A percentile compares a stretch with the other conserved stretches of the same genome.
phyloP scores from a whole-genome alignment of 2,888 invertebrate species.

The Tachina fera region DNA sequence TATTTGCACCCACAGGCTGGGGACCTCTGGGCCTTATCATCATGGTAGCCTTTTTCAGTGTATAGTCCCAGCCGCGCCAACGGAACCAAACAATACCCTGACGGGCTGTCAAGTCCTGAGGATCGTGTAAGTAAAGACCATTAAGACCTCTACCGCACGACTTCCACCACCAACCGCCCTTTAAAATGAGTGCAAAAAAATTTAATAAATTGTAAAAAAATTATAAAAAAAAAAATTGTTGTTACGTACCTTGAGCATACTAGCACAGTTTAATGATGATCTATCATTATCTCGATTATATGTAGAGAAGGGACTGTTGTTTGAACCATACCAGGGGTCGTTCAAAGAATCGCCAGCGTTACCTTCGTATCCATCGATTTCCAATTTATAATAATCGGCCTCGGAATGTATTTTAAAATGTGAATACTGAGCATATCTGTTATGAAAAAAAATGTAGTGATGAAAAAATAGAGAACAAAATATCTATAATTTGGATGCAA shows the following conservation, averaged over 20 bases:
- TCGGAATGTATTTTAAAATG: constrained; percentile 97
- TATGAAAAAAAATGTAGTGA: constrained; percentile 38
- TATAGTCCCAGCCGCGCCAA: constrained; percentile 98
- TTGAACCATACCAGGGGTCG: constrained; percentile 97
- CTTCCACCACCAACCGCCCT: constrained; percentile 98
- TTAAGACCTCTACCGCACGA: constrained; percentile 95
- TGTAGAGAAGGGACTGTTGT: constrained; percentile 96
- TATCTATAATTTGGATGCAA: too few species aligned
- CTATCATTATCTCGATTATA: constrained; percentile 96
- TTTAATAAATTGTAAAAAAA: not conserved
- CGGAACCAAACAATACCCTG: constrained; percentile 98
- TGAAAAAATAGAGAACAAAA: too few species aligned
- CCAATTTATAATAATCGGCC: constrained; percentile 94
- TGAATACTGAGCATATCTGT: constrained; percentile 93
- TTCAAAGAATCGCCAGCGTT: constrained; percentile 95
- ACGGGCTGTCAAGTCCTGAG: constrained; percentile 93
- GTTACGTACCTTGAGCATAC: constrained; percentile 89
- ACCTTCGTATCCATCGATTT: constrained; percentile 95
- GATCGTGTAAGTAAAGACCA: constrained; percentile 94
- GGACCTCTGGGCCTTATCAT: constrained; percentile 91
- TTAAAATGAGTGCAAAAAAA: not conserved
- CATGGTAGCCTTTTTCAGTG: constrained; percentile 93
- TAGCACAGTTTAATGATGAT: constrained; percentile 95
- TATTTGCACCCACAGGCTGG: constrained; percentile 77
- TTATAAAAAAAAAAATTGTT: not conserved